Conservation (phyloP, 92 coral and sea anemone genomes). For the Phenganax marumi region DNA sequence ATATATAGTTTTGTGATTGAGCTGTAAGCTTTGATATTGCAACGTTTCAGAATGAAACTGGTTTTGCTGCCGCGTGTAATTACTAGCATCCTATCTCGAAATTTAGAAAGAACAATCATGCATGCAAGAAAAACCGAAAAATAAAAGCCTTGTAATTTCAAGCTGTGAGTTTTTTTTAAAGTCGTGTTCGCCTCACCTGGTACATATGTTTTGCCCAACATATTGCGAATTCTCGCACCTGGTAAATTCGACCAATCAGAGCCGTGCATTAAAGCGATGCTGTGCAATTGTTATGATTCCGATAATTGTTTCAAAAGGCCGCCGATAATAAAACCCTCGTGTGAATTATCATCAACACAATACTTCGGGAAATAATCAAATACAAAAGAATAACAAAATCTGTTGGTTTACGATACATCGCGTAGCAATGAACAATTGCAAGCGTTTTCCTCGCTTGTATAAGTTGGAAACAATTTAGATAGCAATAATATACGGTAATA, state of each 20-base stretch:
- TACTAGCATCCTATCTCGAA: too few relatives aligned
- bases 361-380: conserved; percentile 18
- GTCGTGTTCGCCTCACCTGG: conserved; percentile 29
- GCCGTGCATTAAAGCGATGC: not conserved
- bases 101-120: not conserved
- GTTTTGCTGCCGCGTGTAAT: too few relatives aligned
- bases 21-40: not conserved
- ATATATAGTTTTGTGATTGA: not conserved
- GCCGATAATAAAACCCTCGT: conserved; percentile 30
- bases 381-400: conserved; percentile 16
- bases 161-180: not conserved
- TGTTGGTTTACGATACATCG: not conserved
- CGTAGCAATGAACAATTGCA: not conserved
- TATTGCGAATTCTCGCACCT: conserved; percentile 29
- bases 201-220: conserved; percentile 20
- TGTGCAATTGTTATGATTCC: conserved; percentile 30
- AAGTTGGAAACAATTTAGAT: not conserved
- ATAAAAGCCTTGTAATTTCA: not conserved
- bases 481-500: not conserved
- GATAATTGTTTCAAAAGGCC: conserved; percentile 29
- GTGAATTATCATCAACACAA: conserved; percentile 4
- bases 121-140: not conserved
- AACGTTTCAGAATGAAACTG: not conserved
- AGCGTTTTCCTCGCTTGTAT: not conserved
- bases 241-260: conserved; percentile 35